These are phyloP conservation scores for Eupithecia abbreviata DNA, from an alignment of 2,888 invertebrate genomes.

Conservation along the genomic window DNA sequence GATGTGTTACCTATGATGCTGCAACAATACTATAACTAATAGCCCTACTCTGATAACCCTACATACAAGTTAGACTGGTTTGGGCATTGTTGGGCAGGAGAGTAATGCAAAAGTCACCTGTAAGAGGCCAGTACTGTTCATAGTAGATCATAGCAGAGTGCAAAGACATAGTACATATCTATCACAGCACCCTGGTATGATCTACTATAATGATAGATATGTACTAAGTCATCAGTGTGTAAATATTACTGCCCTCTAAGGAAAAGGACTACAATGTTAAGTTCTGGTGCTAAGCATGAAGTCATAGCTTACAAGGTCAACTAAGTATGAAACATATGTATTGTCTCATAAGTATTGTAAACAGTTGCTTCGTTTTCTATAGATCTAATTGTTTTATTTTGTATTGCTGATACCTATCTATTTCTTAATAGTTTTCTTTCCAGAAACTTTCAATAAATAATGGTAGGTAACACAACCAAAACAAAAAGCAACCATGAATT, in stretches of 20 bases:
- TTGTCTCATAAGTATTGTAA: background rate
- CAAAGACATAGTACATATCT: too few species aligned
- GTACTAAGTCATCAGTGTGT: too few species aligned
- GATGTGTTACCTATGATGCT: background rate
- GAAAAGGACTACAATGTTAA: background rate
- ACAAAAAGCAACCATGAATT: background rate
- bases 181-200: too few species aligned
- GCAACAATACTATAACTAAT: background rate
- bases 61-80: background rate
- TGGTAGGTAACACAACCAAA: background rate
- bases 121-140: background rate
- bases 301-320: slow-evolving; percentile 4
- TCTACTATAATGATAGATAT: too few species aligned
- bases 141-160: too few species aligned
- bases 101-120: background rate
- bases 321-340: background rate
- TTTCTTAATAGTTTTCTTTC: background rate
- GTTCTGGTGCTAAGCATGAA: background rate
- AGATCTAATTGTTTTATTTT: slow-evolving; percentile 1
- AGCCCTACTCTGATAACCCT: background rate
- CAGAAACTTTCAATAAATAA: background rate
- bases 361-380: background rate
- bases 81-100: background rate
- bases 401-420: background rate
- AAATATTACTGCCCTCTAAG: background rate